Percentiles rank a stretch among this genome's conserved stretches.
Evolutionary conservation across 2,888 invertebrate genomes (phyloP).

Genomic region (Hedya salicella): DNA sequence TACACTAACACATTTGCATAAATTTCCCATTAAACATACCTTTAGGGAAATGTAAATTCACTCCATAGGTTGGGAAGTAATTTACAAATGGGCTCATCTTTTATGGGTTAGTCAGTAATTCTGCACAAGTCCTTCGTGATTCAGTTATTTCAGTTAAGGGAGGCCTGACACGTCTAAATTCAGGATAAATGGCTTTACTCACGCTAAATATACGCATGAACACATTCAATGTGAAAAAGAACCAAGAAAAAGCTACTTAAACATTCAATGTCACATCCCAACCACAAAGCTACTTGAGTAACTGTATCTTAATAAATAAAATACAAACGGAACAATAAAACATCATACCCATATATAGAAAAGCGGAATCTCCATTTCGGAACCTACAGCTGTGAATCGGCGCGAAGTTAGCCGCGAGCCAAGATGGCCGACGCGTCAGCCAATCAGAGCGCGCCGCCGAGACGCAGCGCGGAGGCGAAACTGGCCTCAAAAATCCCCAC

Average conservation of each 20-base stretch:
- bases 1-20: not conserved
- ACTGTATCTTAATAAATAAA: constrained; percentile 17
- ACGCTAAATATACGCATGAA: constrained; percentile 59
- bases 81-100: not conserved
- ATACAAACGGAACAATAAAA: constrained; percentile 18
- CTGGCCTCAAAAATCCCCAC: constrained; percentile 79
- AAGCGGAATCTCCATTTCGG: constrained; percentile 60
- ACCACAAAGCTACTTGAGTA: constrained; percentile 10
- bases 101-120: constrained; percentile 15
- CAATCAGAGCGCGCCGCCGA: constrained; percentile 65
- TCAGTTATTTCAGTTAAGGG: constrained; percentile 40
- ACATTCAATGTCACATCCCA: constrained; percentile 23
- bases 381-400: constrained; percentile 51
- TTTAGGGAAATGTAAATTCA: not conserved
- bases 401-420: constrained; percentile 65
- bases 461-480: constrained; percentile 77
- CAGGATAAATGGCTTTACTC: constrained; percentile 47
- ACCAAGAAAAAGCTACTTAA: constrained; percentile 54
- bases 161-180: constrained; percentile 50
- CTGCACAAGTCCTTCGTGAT: constrained; percentile 10
- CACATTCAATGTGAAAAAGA: constrained; percentile 62
- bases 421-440: constrained; percentile 52
- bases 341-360: constrained; percentile 42
- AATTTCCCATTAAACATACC: not conserved
- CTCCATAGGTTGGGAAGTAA: not conserved